These are phyloP conservation scores for Hecatera dysodea DNA, from an alignment of 2,888 invertebrate genomes.

Conservation along the genomic window DNA sequence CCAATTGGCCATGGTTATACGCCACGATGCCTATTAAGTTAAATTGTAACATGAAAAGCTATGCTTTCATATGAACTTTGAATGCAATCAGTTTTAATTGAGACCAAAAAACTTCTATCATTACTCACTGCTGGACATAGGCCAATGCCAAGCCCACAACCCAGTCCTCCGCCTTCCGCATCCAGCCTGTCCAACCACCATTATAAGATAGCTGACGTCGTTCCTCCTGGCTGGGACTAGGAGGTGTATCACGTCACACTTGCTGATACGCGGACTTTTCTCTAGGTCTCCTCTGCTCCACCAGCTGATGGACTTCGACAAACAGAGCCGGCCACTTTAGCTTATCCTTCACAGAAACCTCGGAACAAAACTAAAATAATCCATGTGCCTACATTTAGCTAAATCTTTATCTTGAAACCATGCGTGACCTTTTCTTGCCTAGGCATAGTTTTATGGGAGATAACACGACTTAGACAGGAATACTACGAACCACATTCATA, in stretches of 20 bases:
- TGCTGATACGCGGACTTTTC: not conserved
- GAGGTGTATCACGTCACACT: not conserved
- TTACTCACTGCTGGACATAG: not conserved
- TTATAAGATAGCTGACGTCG: not conserved
- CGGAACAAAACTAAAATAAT: too few relatives aligned
- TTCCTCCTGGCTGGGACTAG: not conserved
- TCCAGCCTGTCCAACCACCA: not conserved
- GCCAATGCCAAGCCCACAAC: not conserved
- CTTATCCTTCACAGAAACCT: not conserved
- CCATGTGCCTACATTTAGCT: too few relatives aligned
- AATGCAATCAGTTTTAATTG: not conserved
- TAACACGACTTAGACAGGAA: not conserved
- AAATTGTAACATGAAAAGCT: constrained; percentile 65
- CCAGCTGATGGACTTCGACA: not conserved
- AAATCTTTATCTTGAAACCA: too few relatives aligned
- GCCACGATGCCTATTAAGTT: constrained; percentile 74
- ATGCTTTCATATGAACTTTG: constrained; percentile 45
- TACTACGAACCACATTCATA: constrained; percentile 22
- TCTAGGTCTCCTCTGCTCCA: not conserved
- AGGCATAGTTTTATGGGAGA: constrained; percentile 19
- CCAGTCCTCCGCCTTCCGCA: not conserved
- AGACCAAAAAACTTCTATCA: not conserved
- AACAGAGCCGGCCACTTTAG: not conserved
- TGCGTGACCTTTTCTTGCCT: not conserved
- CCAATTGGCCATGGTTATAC: constrained; percentile 59